Percentiles rank a stretch among this genome's conserved stretches.
Evolutionary conservation across 2,797 vertebrate species (phyloP).

Genomic region (Vespertilio murinus): DNA sequence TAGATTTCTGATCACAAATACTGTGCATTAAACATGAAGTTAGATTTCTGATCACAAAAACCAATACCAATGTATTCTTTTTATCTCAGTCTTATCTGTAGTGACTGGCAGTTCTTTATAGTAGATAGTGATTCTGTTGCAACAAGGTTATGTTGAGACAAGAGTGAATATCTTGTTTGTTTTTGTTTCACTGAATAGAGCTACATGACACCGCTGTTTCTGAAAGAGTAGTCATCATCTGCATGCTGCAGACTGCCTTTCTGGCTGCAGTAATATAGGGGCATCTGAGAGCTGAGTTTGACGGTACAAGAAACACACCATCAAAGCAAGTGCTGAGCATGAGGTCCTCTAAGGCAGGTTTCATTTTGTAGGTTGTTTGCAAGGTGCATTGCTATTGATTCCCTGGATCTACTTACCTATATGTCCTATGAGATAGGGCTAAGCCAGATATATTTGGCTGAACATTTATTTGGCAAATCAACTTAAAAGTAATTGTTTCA

Average conservation of each 20-base stretch:
- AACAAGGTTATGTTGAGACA: not conserved
- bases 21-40: not conserved
- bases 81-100: not conserved
- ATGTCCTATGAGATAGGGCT: not conserved
- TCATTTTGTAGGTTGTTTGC: not conserved
- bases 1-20: slow-evolving; percentile 33
- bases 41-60: slow-evolving; percentile 25
- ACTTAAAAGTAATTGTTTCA: not conserved
- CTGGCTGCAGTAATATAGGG: slow-evolving; percentile 8
- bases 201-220: not conserved
- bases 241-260: not conserved
- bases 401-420: not conserved
- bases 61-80: not conserved
- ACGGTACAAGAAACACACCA: not conserved
- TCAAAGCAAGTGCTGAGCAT: not conserved
- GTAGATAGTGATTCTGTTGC: slow-evolving; percentile 16
- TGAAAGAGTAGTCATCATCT: not conserved
- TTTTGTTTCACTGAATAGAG: slow-evolving; percentile 14
- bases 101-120: not conserved
- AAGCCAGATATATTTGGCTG: not conserved
- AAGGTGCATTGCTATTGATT: not conserved
- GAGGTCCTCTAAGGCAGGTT: not conserved
- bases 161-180: slow-evolving; percentile 9
- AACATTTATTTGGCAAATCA: slow-evolving; percentile 15
- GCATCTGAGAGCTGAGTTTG: not conserved